phyloP scores from a whole-genome alignment of 2,113 vertebrate genomes.

The Sinosuthora webbiana region DNA sequence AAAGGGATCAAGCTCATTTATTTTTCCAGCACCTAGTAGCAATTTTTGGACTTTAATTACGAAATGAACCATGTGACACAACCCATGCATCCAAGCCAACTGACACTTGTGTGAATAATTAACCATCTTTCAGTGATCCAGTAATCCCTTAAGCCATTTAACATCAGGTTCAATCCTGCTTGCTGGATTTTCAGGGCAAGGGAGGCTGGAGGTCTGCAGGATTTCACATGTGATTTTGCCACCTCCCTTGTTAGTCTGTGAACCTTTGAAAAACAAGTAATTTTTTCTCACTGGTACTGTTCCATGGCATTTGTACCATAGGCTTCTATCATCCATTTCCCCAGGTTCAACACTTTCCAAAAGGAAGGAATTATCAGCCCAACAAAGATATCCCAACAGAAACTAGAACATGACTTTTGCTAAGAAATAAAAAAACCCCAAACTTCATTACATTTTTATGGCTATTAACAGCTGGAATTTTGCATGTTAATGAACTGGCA shows the following conservation, averaged over 20 bases:
- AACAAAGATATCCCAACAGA: background rate
- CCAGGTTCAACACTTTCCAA: background rate
- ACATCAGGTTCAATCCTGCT: conserved; percentile 47
- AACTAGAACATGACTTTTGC: background rate
- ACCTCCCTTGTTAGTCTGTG: background rate
- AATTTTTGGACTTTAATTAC: conserved; percentile 4
- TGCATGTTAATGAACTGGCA: background rate
- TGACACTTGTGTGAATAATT: conserved; percentile 56
- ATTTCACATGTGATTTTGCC: conserved; percentile 30
- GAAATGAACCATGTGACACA: conserved; percentile 21
- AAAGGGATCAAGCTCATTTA: background rate
- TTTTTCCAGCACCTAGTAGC: background rate
- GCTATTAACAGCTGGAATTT: background rate
- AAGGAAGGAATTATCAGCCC: background rate
- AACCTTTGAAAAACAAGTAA: background rate
- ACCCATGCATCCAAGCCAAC: background rate
- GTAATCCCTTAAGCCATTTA: conserved; percentile 61
- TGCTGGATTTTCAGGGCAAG: background rate
- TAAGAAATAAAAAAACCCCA: background rate
- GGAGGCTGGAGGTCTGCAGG: background rate
- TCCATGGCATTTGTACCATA: background rate
- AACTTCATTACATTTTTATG: background rate
- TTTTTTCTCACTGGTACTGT: background rate
- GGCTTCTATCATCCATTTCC: background rate
- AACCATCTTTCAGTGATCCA: conserved; percentile 22